Conservation (phyloP, 2,797 vertebrate genomes). For the Macropus fuliginosus region DNA sequence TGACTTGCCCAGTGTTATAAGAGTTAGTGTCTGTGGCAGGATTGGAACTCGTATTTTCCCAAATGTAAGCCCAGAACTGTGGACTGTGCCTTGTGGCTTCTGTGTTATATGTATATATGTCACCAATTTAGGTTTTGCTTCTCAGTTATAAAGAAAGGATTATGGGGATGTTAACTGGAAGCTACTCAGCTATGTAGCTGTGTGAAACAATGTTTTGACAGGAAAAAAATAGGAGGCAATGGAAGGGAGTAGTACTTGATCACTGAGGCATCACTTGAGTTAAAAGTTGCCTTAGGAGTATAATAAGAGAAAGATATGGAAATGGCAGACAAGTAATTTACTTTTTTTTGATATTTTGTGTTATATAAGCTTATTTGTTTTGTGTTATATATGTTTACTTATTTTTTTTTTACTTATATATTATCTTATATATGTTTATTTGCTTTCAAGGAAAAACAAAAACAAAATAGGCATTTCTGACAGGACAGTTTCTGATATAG, state of each 20-base stretch:
- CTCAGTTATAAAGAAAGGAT: not conserved
- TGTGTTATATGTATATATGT: not conserved
- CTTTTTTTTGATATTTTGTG: not conserved
- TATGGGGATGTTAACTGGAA: not conserved
- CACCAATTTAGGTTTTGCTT: not conserved
- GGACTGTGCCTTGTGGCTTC: not conserved
- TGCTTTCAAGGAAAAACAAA: not conserved
- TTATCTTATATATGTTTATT: not conserved
- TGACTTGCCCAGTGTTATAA: not conserved
- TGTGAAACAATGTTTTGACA: not conserved
- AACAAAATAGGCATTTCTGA: not conserved
- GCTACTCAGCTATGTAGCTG: not conserved
- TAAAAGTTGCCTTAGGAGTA: not conserved
- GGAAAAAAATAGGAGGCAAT: not conserved
- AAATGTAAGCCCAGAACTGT: not conserved
- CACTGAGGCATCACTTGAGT: not conserved
- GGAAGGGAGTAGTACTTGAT: not conserved
- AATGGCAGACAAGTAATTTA: not conserved
- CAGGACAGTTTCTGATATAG: not conserved
- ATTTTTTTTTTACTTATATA: not conserved
- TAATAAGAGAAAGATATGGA: not conserved
- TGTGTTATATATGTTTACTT: not conserved
- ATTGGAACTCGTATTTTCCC: not conserved
- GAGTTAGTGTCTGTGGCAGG: not conserved
- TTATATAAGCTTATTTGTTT: not conserved